Evolutionary conservation across 1,140 invertebrate species (phyloP).

Genomic region (Apis florea): DNA sequence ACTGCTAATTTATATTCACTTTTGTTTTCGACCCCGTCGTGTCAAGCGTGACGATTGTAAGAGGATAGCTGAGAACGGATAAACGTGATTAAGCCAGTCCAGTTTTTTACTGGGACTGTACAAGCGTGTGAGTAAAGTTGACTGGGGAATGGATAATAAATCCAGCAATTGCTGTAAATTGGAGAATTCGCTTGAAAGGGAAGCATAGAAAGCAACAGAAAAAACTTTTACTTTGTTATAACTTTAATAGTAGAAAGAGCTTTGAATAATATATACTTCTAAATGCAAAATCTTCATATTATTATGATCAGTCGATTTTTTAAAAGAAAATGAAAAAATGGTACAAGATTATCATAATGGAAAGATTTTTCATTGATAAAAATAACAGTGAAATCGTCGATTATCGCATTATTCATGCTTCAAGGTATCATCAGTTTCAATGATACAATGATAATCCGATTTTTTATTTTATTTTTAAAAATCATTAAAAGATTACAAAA

Average conservation of each 20-base stretch:
- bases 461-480: not conserved
- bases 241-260: too few relatives aligned
- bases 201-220: not conserved
- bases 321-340: not conserved
- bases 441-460: not conserved
- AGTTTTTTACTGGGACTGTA: constrained; percentile 48
- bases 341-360: not conserved
- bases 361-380: not conserved
- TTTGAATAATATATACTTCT: not conserved
- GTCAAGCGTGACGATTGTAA: constrained; percentile 51
- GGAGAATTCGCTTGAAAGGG: constrained; percentile 40
- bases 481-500: too few relatives aligned
- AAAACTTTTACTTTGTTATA: constrained; percentile 43
- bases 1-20: not conserved
- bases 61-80: constrained; percentile 10
- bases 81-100: constrained; percentile 50
- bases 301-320: not conserved
- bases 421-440: not conserved
- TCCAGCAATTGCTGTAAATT: constrained; percentile 66
- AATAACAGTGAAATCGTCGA: constrained; percentile 10
- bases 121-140: constrained; percentile 33
- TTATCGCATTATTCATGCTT: constrained; percentile 7
- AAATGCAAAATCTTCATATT: not conserved
- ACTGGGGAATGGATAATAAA: constrained; percentile 60
- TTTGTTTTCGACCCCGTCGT: constrained; percentile 20